Evolutionary conservation across 2,797 vertebrate genomes (phyloP).

Genomic region (Anolis apletophallus): DNA sequence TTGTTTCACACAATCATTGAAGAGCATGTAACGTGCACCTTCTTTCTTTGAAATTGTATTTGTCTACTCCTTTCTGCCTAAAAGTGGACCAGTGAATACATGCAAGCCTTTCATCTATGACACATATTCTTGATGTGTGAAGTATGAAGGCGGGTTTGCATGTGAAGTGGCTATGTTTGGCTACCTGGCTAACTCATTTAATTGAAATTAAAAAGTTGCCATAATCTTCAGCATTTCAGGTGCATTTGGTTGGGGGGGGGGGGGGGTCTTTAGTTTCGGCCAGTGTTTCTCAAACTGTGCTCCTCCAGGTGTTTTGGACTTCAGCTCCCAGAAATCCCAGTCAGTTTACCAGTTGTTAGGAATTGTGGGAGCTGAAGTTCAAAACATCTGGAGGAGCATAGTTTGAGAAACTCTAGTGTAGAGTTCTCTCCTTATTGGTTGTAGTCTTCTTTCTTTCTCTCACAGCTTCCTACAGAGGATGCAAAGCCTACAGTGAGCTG

Average conservation of each 20-base stretch:
- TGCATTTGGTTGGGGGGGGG: too few relatives aligned
- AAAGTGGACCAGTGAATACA: neutral
- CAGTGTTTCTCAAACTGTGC: too few relatives aligned
- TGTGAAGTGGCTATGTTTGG: neutral
- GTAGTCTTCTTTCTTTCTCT: neutral
- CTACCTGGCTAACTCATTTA: too few relatives aligned
- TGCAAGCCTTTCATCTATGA: neutral
- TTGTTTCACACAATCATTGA: neutral
- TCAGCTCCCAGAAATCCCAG: too few relatives aligned
- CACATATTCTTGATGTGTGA: neutral
- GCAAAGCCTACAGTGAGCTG: too few relatives aligned
- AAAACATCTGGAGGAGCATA: too few relatives aligned
- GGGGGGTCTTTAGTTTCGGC: neutral
- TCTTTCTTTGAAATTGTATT: neutral
- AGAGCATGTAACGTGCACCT: neutral
- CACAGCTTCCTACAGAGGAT: neutral
- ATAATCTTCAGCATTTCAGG: neutral
- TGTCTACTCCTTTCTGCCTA: neutral
- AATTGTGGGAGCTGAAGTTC: too few relatives aligned
- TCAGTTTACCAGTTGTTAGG: too few relatives aligned
- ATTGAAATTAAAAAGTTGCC: neutral
- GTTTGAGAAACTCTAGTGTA: neutral
- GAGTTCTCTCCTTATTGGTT: neutral
- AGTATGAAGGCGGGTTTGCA: neutral
- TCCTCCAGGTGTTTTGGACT: too few relatives aligned